A percentile compares a stretch with the other conserved stretches of the same genome.
phyloP scores from a whole-genome alignment of 2,797 vertebrate genomes.

The Anguilla obscura region DNA sequence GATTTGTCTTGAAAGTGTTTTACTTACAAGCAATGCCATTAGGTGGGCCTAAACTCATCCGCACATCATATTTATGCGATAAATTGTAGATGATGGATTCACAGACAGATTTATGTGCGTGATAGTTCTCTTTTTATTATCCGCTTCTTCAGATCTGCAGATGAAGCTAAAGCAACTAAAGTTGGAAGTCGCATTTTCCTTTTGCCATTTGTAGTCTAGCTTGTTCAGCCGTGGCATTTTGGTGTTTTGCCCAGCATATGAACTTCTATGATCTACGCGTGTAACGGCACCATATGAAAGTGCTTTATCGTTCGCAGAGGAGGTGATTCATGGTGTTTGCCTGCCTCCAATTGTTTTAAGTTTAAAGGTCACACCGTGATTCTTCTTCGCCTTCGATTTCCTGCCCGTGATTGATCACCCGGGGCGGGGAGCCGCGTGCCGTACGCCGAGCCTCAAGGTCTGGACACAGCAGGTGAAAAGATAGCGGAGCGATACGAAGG shows the following conservation, averaged over 20 bases:
- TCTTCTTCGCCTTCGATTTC: conserved; percentile 31
- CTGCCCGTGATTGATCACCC: conserved; percentile 33
- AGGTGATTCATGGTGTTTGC: conserved; percentile 34
- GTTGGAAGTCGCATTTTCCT: neutral
- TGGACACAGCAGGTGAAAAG: neutral
- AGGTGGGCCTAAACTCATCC: neutral
- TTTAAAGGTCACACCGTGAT: conserved; percentile 26
- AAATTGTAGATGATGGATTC: neutral
- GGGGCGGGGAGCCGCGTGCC: neutral
- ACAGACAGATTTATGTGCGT: neutral
- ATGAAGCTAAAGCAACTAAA: neutral
- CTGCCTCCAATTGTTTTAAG: conserved; percentile 31
- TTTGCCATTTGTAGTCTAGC: neutral
- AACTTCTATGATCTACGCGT: neutral
- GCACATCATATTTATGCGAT: neutral
- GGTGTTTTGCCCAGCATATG: neutral
- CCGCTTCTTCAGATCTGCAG: neutral
- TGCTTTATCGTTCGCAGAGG: conserved; percentile 27
- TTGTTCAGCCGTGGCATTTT: neutral
- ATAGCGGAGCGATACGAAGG: neutral
- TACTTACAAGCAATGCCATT: neutral
- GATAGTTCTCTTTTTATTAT: neutral
- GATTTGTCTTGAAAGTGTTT: neutral
- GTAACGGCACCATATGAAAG: conserved; percentile 41
- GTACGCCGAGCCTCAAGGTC: neutral